Evolutionary conservation across 92 coral and sea anemone genomes (phyloP).

Genomic region (Nematostella vectensis): DNA sequence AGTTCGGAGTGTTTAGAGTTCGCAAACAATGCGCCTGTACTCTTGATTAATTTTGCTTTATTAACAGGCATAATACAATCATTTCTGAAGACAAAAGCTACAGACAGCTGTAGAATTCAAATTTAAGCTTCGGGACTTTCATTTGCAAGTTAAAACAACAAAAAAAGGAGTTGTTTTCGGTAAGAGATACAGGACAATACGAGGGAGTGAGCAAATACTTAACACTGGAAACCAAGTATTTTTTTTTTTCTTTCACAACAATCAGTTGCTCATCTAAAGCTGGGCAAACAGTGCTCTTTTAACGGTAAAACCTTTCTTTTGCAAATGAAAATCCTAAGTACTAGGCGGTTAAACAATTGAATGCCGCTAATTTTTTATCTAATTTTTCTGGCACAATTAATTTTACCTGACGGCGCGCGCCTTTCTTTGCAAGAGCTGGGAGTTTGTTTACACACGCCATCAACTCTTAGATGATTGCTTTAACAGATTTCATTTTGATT

Average conservation of each 20-base stretch:
- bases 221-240: constrained; percentile 17
- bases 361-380: not conserved
- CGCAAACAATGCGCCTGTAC: constrained; percentile 76
- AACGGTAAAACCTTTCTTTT: not conserved
- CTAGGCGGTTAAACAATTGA: not conserved
- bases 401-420: constrained; percentile 21
- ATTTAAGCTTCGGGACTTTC: constrained; percentile 48
- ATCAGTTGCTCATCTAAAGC: constrained; percentile 19
- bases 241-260: constrained; percentile 15
- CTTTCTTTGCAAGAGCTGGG: constrained; percentile 14
- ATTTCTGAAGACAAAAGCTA: constrained; percentile 54
- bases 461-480: not conserved
- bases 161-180: constrained; percentile 27
- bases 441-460: not conserved
- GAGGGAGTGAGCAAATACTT: constrained; percentile 11
- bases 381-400: constrained; percentile 22
- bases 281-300: constrained; percentile 8
- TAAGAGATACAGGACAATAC: constrained; percentile 16
- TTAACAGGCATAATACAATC: constrained; percentile 91
- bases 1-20: constrained; percentile 46
- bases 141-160: constrained; percentile 31
- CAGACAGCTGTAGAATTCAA: constrained; percentile 79
- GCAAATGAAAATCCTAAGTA: constrained; percentile 12
- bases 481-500: constrained; percentile 12
- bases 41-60: constrained; percentile 93